A percentile compares a stretch with the other conserved stretches of the same genome.
phyloP scores from a whole-genome alignment of 2,113 vertebrate genomes.

The Gracilinanus agilis region DNA sequence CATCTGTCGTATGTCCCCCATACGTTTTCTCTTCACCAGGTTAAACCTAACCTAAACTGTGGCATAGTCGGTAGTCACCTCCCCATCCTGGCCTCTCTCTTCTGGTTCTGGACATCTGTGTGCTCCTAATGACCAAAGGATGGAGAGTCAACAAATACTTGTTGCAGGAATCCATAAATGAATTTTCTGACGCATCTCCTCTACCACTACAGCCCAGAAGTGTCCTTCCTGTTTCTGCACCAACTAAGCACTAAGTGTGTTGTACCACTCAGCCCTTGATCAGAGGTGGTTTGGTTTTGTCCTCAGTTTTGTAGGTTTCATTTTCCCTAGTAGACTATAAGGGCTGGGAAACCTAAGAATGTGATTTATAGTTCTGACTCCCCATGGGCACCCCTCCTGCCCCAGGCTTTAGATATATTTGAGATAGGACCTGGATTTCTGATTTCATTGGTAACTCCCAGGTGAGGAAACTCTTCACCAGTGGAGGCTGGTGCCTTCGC shows the following conservation, averaged over 20 bases:
- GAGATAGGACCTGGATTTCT: background rate
- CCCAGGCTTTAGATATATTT: background rate
- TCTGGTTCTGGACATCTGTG: background rate
- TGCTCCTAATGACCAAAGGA: background rate
- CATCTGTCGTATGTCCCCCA: background rate
- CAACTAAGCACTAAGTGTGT: background rate
- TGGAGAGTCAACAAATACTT: background rate
- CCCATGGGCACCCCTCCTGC: background rate
- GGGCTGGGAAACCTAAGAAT: background rate
- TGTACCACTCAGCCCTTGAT: background rate
- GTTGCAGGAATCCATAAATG: background rate
- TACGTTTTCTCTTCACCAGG: background rate
- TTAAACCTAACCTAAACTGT: background rate
- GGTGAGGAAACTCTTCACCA: background rate
- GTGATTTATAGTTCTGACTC: background rate
- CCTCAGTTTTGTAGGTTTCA: background rate
- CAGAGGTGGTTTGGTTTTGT: background rate
- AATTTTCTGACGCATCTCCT: background rate
- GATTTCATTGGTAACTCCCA: background rate
- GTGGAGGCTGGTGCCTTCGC: background rate
- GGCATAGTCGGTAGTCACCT: background rate
- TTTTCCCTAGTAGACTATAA: background rate
- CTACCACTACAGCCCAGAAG: background rate
- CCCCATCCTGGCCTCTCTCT: background rate
- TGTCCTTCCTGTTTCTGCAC: background rate